Percentiles rank a stretch among this genome's conserved stretches.
These are phyloP conservation scores for Hetaerina americana DNA, from an alignment of 1,140 invertebrate species.

Conservation along the genomic window DNA sequence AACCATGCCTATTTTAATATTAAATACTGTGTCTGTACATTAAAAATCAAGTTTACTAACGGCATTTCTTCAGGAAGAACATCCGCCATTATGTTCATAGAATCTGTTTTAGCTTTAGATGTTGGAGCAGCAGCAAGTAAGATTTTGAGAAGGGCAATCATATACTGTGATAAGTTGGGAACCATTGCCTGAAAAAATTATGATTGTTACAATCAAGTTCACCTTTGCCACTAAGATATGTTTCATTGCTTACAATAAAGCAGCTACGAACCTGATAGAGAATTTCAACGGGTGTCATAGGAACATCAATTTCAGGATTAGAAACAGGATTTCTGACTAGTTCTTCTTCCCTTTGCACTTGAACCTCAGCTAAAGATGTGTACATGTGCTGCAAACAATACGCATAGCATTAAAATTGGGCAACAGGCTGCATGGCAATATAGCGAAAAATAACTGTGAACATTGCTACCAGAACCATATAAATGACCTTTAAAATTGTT, in stretches of 20 bases:
- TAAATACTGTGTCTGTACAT: too few relatives aligned
- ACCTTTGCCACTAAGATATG: too few relatives aligned
- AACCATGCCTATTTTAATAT: too few relatives aligned
- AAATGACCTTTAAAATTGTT: too few relatives aligned
- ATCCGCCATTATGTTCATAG: slow-evolving; percentile 96
- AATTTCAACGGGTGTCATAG: slow-evolving; percentile 69
- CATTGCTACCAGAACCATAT: too few relatives aligned
- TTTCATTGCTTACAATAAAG: too few relatives aligned
- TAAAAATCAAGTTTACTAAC: slow-evolving; percentile 33
- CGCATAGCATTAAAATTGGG: too few relatives aligned
- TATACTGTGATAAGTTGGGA: slow-evolving; percentile 87
- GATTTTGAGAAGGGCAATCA: slow-evolving; percentile 95
- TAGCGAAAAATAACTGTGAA: too few relatives aligned
- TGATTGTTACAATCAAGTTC: too few relatives aligned
- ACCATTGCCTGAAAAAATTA: slow-evolving; percentile 53
- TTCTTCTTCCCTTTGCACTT: slow-evolving; percentile 71
- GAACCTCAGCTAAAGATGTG: slow-evolving; percentile 66
- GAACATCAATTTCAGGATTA: slow-evolving; percentile 54
- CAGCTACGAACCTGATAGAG: slow-evolving; percentile 56
- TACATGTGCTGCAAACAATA: slow-evolving; percentile 55
- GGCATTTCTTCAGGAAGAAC: slow-evolving; percentile 94
- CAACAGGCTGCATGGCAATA: too few relatives aligned
- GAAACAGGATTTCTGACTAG: slow-evolving; percentile 63
- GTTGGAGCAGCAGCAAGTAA: slow-evolving; percentile 93
- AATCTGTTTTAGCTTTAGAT: slow-evolving; percentile 95